phyloP scores from a whole-genome alignment of 2,888 invertebrate species.

The Caenorhabditis uteleia region DNA sequence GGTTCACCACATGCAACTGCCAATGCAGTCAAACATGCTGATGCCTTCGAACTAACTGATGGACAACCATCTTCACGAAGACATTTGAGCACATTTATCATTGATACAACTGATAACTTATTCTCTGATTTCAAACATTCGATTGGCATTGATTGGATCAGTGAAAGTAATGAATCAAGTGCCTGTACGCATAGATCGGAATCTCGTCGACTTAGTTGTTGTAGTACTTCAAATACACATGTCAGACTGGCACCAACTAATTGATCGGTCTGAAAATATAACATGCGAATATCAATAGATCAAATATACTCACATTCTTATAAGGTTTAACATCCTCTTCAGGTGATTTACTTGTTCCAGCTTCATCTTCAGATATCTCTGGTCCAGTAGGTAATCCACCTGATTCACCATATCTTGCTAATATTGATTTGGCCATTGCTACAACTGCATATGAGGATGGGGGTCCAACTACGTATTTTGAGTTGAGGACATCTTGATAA shows the following conservation, averaged over 20 bases:
- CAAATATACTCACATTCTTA: conserved; percentile 21
- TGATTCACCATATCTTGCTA: conserved; percentile 25
- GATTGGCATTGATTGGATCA: conserved; percentile 78
- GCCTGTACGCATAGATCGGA: conserved; percentile 85
- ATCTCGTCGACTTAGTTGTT: conserved; percentile 84
- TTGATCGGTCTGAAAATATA: conserved; percentile 43
- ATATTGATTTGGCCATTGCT: conserved; percentile 54
- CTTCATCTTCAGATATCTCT: conserved; percentile 10
- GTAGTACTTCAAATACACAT: conserved; percentile 88
- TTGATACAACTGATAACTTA: conserved; percentile 78
- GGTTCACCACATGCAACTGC: conserved; percentile 87
- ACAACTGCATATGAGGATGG: conserved; percentile 57
- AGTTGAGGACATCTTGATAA: conserved; percentile 17
- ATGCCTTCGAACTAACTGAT: conserved; percentile 83
- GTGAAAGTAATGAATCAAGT: conserved; percentile 79
- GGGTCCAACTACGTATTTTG: conserved; percentile 52
- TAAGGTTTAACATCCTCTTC: conserved; percentile 12
- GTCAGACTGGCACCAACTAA: conserved; percentile 73
- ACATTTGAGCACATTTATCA: conserved; percentile 81
- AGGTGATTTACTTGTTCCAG: conserved; percentile 8
- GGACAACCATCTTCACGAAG: conserved; percentile 58
- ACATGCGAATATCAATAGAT: not conserved
- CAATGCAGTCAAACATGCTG: conserved; percentile 87
- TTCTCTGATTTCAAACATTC: conserved; percentile 86
- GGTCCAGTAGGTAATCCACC: not conserved